Percentiles rank a stretch among this genome's conserved stretches.
phyloP scores from a whole-genome alignment of 64 coral and sea anemone species.

The Exaiptasia diaphana region DNA sequence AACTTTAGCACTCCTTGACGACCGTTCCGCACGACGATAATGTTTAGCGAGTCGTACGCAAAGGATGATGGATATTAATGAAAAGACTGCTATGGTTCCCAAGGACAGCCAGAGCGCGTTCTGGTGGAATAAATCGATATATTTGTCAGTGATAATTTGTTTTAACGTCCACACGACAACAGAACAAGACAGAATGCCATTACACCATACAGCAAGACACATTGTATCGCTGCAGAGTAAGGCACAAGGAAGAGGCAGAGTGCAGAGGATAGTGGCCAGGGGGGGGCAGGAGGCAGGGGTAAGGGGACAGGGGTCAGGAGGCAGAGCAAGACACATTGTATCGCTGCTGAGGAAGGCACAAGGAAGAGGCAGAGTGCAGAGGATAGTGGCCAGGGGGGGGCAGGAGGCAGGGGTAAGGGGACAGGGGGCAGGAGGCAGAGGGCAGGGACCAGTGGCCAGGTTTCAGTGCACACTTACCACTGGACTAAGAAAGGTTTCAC shows the following conservation, averaged over 20 bases:
- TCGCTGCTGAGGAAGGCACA: too few species aligned
- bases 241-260: too few species aligned
- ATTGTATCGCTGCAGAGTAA: too few species aligned
- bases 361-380: too few species aligned
- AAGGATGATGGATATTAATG: constrained; percentile 47
- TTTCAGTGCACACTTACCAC: constrained; percentile 17
- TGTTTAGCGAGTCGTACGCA: constrained; percentile 59
- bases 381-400: too few species aligned
- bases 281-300: too few species aligned
- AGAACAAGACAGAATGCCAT: neutral
- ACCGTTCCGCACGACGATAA: constrained; percentile 19
- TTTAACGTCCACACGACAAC: neutral
- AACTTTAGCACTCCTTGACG: neutral
- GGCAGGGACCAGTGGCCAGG: neutral
- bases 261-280: too few species aligned
- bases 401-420: too few species aligned
- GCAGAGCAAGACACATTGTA: too few species aligned
- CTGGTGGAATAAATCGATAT: constrained; percentile 15
- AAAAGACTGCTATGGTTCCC: constrained; percentile 45
- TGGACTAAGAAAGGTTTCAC: constrained; percentile 1
- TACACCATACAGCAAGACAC: too few species aligned
- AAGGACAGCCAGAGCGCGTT: constrained; percentile 47
- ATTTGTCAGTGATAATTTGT: neutral
- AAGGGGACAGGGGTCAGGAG: too few species aligned
- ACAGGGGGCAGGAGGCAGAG: too few species aligned